Evolutionary conservation across 2,888 invertebrate species (phyloP), one percentile per base, ranked within the genome.

Genomic region (Punctoribates punctum): DNA sequence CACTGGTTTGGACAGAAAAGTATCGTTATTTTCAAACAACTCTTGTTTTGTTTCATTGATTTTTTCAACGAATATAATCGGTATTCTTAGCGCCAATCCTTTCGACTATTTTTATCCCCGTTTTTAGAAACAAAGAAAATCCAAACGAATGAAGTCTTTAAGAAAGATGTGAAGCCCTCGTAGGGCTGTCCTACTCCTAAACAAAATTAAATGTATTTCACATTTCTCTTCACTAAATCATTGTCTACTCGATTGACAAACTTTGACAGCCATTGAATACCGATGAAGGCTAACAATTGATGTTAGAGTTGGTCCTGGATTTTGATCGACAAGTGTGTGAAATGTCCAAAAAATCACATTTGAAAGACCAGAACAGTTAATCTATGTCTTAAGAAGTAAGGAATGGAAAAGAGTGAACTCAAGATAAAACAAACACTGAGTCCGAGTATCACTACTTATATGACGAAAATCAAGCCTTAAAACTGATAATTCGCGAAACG

Each of bases 291-390:
- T 23, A 25, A 25, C 23, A 25, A 51, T 20, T 51, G 51, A n/a
- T 51, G n/a, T 51, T 51, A 20, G 51, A 20, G n/a, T n/a, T 51
- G 23, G 25, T 23, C 4, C 25, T 1, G 20, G 51, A 20, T n/a
- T 51, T 20, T 17, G 51, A 51, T 20, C 17, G 51, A 51, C 51
- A 51, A n/a, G 17, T 51, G 51, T 51, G 42, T 42, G 42, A 42
- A n/a, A 51, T n/a, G 51, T 51, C 51, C 51, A n/a, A 51, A 51
- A 51, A 51, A 51, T 51, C 51, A 51, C 20, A 51, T 51, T 51
- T 51, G 9, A 51, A 51, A 51, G n/a, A 51, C 17, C 20, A 17
- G 20, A 25, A 57, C 1, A 57, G 57, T n/a, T n/a, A n/a, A n/a
- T n/a, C n/a, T 51, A 51, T 20, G 42, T 42, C 11, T 42, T 42